Percentiles rank a stretch among this genome's conserved stretches.
These are phyloP conservation scores for Dromococcyx pavoninus DNA, from an alignment of 2,797 vertebrate genomes.

Conservation along the genomic window DNA sequence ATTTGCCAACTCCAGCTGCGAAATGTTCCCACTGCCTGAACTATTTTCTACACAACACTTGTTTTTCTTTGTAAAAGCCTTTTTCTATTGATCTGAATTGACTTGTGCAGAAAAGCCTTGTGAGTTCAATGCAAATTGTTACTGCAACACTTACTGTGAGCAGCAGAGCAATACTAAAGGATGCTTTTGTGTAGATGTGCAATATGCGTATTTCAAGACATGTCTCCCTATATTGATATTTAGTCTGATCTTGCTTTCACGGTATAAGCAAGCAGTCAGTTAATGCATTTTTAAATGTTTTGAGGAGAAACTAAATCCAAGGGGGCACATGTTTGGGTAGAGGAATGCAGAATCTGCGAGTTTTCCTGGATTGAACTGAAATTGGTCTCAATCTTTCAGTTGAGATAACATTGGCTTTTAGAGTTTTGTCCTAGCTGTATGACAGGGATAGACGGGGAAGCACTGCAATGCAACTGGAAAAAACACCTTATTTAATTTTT, in stretches of 20 bases:
- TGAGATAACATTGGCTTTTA: background rate
- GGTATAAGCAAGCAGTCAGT: constrained; percentile 35
- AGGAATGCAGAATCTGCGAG: background rate
- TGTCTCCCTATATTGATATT: constrained; percentile 48
- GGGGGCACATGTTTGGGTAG: background rate
- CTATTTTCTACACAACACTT: constrained; percentile 51
- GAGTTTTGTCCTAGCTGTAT: background rate
- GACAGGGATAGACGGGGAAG: background rate
- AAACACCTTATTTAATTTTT: background rate
- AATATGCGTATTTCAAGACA: background rate
- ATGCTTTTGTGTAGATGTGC: background rate
- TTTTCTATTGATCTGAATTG: constrained; percentile 65
- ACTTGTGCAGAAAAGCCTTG: constrained; percentile 40
- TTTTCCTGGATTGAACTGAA: constrained; percentile 10
- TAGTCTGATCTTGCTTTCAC: constrained; percentile 14
- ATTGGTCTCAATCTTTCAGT: constrained; percentile 26
- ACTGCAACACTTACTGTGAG: background rate
- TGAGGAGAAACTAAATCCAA: constrained; percentile 10
- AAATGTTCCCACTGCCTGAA: constrained; percentile 31
- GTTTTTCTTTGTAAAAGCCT: constrained; percentile 62
- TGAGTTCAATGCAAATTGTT: constrained; percentile 44
- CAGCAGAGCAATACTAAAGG: constrained; percentile 32
- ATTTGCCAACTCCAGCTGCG: constrained; percentile 31
- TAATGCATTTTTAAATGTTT: constrained; percentile 47
- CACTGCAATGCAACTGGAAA: background rate